Evolutionary conservation across 2,888 invertebrate species (phyloP).

Genomic region (Mythimna impura): DNA sequence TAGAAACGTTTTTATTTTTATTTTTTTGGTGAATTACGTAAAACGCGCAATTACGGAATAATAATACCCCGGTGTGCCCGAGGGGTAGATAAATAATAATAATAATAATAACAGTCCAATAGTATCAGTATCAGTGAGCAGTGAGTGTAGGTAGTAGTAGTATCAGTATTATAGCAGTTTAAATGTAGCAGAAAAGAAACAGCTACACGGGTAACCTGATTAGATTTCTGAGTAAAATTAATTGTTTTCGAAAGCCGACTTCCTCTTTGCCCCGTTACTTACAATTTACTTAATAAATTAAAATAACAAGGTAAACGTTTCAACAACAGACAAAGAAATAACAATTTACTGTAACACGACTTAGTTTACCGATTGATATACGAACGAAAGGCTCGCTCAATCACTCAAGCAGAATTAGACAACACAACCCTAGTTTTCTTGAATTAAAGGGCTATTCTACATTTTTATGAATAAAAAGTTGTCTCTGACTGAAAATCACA

Average conservation of each 20-base stretch:
- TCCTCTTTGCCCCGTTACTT: conserved; percentile 1
- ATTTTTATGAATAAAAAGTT: neutral
- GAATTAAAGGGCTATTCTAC: conserved; percentile 1
- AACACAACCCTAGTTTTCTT: conserved; percentile 39
- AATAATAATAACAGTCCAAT: too few relatives aligned
- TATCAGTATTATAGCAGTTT: neutral
- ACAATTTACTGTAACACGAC: conserved; percentile 53
- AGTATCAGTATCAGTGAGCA: too few relatives aligned
- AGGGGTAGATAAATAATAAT: too few relatives aligned
- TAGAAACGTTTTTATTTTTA: too few relatives aligned
- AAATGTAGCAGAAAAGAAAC: neutral
- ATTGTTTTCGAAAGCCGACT: conserved; percentile 13
- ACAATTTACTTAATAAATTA: conserved; percentile 29
- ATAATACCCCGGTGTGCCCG: too few relatives aligned
- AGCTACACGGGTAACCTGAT: neutral
- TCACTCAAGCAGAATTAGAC: conserved; percentile 46
- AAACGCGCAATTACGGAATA: too few relatives aligned
- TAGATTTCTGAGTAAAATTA: neutral
- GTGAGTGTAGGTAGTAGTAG: too few relatives aligned
- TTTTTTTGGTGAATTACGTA: too few relatives aligned
- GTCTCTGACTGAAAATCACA: neutral
- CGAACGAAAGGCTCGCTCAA: conserved; percentile 38
- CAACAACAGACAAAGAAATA: conserved; percentile 39
- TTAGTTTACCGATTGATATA: conserved; percentile 41
- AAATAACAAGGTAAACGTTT: conserved; percentile 40